phyloP scores from a whole-genome alignment of 2,888 invertebrate genomes.

The Sarcophaga variegata region DNA sequence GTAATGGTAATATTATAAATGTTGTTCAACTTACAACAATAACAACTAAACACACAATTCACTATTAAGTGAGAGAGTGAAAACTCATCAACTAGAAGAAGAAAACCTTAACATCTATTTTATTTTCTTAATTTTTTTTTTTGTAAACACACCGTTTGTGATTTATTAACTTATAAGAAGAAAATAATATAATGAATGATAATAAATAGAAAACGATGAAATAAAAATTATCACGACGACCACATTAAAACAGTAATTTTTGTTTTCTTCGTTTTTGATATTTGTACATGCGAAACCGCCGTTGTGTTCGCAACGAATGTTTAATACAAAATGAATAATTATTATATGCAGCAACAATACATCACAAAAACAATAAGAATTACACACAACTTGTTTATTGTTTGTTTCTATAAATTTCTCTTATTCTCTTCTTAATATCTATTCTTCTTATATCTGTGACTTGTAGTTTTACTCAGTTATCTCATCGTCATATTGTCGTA shows the following conservation, averaged over 20 bases:
- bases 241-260: conserved; percentile 33
- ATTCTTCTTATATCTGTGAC: conserved; percentile 31
- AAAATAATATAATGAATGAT: conserved; percentile 18
- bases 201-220: conserved; percentile 33
- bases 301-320: conserved; percentile 75
- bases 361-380: conserved; percentile 35
- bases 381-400: conserved; percentile 42
- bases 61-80: no score
- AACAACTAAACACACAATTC: no score
- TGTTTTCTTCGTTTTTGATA: not conserved
- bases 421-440: conserved; percentile 37
- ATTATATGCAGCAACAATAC: conserved; percentile 44
- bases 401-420: conserved; percentile 12
- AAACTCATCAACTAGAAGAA: no score
- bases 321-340: conserved; percentile 75
- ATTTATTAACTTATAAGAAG: not conserved
- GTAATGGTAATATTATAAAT: no score
- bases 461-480: not conserved
- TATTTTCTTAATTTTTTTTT: not conserved
- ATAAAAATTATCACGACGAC: conserved; percentile 45
- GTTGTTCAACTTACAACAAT: no score
- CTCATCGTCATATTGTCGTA: no score
- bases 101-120: not conserved
- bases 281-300: not conserved
- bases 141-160: conserved; percentile 12